Percentiles rank a stretch among this genome's conserved stretches.
Conservation (phyloP, 1,140 invertebrate species). For the Zophobas atratus region DNA sequence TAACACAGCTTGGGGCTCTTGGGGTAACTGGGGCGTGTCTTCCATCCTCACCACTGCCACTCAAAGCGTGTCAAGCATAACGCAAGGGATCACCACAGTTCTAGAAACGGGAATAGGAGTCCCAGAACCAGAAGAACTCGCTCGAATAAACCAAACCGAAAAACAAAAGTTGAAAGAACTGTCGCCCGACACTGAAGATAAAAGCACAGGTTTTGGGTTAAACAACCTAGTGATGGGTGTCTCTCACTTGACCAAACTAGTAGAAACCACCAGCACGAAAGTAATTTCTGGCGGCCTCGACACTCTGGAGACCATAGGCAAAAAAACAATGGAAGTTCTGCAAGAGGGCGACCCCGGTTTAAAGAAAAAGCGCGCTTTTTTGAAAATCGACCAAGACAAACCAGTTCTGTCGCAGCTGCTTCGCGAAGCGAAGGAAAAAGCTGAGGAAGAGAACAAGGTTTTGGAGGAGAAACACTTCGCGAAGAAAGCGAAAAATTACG, state of each 20-base stretch:
- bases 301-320: slow-evolving; percentile 92
- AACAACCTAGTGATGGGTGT: slow-evolving; percentile 79
- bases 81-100: slow-evolving; percentile 82
- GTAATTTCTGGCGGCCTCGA: slow-evolving; percentile 88
- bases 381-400: slow-evolving; percentile 75
- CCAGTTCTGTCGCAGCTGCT: slow-evolving; percentile 79
- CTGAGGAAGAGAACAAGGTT: slow-evolving; percentile 78
- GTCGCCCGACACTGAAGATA: not conserved
- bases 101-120: slow-evolving; percentile 84
- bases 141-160: slow-evolving; percentile 69
- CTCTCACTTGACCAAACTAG: slow-evolving; percentile 77
- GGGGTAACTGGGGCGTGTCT: slow-evolving; percentile 80
- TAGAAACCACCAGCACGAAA: slow-evolving; percentile 81
- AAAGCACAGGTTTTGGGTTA: slow-evolving; percentile 70
- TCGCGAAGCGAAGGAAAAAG: slow-evolving; percentile 87
- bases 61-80: slow-evolving; percentile 81
- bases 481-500: slow-evolving; percentile 80
- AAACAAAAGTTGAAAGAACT: slow-evolving; percentile 50
- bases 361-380: slow-evolving; percentile 84
- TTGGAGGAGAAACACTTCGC: slow-evolving; percentile 75
- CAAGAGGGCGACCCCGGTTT: slow-evolving; percentile 92
- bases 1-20: slow-evolving; percentile 64
- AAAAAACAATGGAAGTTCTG: slow-evolving; percentile 93
- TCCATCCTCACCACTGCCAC: slow-evolving; percentile 82
- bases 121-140: slow-evolving; percentile 83